Evolutionary conservation across 2,113 vertebrate species (phyloP).

Genomic region (Cynocephalus volans): DNA sequence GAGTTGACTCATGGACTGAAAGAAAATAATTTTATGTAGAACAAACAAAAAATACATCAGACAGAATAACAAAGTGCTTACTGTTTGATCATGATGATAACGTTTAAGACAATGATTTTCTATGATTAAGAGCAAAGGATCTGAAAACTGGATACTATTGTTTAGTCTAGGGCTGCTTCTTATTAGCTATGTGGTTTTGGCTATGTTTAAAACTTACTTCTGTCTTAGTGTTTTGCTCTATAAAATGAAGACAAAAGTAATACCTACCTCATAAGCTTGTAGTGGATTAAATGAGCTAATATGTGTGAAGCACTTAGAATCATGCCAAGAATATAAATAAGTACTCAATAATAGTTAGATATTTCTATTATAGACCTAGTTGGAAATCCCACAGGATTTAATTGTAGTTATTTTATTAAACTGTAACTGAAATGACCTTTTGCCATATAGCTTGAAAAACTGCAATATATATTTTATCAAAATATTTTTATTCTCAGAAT

Average conservation of each 20-base stretch:
- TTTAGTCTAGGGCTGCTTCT: neutral
- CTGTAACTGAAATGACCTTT: neutral
- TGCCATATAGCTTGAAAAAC: neutral
- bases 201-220: neutral
- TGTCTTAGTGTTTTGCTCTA: neutral
- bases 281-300: neutral
- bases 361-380: neutral
- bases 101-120: neutral
- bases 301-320: neutral
- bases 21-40: neutral
- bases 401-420: constrained; percentile 36
- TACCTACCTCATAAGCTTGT: neutral
- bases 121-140: neutral
- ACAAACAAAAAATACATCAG: neutral
- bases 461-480: neutral
- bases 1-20: neutral
- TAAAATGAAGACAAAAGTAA: neutral
- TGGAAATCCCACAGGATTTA: neutral
- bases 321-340: neutral
- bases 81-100: neutral
- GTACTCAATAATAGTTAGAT: neutral
- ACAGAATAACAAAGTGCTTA: neutral
- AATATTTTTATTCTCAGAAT: neutral
- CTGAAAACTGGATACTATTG: neutral
- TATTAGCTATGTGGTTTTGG: neutral